phyloP scores from a whole-genome alignment of 2,797 vertebrate species.

The Loriculus beryllinus region DNA sequence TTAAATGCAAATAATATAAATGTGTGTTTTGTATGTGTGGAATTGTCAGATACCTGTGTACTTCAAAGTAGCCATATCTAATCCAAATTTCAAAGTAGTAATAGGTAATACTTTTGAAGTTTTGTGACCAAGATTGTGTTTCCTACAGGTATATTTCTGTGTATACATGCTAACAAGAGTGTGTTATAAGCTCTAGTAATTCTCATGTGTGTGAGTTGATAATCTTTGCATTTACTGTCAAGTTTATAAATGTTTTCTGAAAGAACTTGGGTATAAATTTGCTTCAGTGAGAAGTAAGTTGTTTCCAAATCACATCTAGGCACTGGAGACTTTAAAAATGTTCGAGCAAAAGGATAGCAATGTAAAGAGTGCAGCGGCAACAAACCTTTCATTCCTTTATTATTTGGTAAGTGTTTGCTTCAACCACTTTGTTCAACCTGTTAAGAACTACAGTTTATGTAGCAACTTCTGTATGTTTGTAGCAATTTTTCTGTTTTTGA shows the following conservation, averaged over 20 bases:
- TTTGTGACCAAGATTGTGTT: background rate
- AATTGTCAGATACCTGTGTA: background rate
- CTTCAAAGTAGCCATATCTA: background rate
- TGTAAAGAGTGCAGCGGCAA: constrained; percentile 95
- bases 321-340: constrained; percentile 92
- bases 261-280: background rate
- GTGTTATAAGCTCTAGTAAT: background rate
- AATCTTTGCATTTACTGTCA: background rate
- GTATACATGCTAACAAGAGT: background rate
- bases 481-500: background rate
- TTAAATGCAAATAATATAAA: background rate
- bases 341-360: constrained; percentile 98
- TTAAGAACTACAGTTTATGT: background rate
- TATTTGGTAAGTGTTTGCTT: constrained; percentile 84
- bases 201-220: background rate
- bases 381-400: constrained; percentile 94
- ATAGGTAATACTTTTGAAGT: background rate
- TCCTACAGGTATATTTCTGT: background rate
- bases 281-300: constrained; percentile 2
- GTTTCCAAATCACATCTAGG: constrained; percentile 77
- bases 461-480: background rate
- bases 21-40: background rate
- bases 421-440: background rate
- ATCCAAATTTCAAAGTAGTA: background rate
- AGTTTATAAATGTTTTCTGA: background rate